Percentiles rank a stretch among this genome's conserved stretches.
Conservation (phyloP, 2,113 vertebrate genomes). For the Nesospiza acunhae region DNA sequence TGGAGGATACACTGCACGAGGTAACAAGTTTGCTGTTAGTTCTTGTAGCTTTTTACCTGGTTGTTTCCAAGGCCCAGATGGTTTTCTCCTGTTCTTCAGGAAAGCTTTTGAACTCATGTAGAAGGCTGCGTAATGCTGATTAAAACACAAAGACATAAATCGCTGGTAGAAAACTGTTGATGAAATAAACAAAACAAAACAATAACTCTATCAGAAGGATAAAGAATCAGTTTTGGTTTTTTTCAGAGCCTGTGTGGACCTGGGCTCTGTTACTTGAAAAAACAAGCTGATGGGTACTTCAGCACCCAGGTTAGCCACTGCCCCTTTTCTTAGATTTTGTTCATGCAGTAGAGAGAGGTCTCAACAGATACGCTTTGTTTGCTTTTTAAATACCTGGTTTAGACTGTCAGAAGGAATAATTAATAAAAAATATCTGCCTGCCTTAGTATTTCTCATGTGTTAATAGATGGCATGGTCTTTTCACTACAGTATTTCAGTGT, state of each 20-base stretch:
- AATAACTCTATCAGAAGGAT: neutral
- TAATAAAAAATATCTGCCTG: neutral
- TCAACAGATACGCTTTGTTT: neutral
- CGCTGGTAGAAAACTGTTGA: neutral
- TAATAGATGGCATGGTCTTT: neutral
- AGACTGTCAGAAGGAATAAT: neutral
- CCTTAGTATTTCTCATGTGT: neutral
- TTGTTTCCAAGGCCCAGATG: neutral
- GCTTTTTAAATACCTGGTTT: neutral
- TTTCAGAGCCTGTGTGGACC: neutral
- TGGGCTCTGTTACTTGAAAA: neutral
- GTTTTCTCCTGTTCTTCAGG: neutral
- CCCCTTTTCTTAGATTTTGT: neutral
- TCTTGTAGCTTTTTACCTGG: neutral
- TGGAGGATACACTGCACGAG: slow-evolving; percentile 92
- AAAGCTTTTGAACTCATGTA: neutral
- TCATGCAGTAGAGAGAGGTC: neutral
- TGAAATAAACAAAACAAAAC: neutral
- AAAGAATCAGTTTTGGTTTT: neutral
- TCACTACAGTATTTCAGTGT: neutral
- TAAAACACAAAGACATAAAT: neutral
- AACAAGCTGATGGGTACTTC: neutral
- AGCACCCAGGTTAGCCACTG: neutral
- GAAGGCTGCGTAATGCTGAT: neutral
- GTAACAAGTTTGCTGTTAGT: slow-evolving; percentile 56